Evolutionary conservation across 2,888 invertebrate genomes (phyloP), one percentile per base, ranked within the genome.

Genomic region (Sarcophaga caerulescens): DNA sequence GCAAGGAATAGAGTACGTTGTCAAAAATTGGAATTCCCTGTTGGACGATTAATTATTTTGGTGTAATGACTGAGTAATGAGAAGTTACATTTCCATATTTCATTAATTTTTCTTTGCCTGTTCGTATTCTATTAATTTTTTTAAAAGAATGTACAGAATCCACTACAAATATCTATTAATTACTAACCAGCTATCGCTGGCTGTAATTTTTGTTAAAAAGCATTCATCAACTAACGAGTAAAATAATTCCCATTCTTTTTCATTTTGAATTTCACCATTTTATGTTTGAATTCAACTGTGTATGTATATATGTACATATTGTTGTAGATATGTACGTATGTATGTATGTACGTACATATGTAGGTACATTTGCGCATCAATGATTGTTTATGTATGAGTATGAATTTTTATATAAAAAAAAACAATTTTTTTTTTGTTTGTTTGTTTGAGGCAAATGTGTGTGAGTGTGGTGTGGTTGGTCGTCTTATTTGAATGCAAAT

Each of bases 401-500:
- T 35, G 17, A 52, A 52, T 52, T 52, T 47, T 52, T 25, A 23
- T 23, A 11, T 12, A 8, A 63, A 23, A 8, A 63, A 23, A 63
- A 63, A 8, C 4, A 25, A 11, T 23, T 63, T 63, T 63, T 25
- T 63, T 23, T 23, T 74, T 44, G 17, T 70, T n/a, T 65, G 14
- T 45, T 59, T 77, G 65, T 83, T 74, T 73, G 68, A 62, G 77
- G 59, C 63, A 25, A 83, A 35, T 80, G 19, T 75, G 70, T 60
- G 65, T 52, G 17, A 14, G 52, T n/a, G 19, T 10, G 14, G 60
- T 60, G 21, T 73, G 78, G 68, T 78, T 83, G 60, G 75, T 75
- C 74, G 35, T 79, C 79, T 75, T 80, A 84, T 80, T 84, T 75
- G 79, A 80, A 84, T 84, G 79, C 70, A 84, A 84, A 84, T 84